phyloP scores from a whole-genome alignment of 2,888 invertebrate species.

The Gymnoscelis rufifasciata region DNA sequence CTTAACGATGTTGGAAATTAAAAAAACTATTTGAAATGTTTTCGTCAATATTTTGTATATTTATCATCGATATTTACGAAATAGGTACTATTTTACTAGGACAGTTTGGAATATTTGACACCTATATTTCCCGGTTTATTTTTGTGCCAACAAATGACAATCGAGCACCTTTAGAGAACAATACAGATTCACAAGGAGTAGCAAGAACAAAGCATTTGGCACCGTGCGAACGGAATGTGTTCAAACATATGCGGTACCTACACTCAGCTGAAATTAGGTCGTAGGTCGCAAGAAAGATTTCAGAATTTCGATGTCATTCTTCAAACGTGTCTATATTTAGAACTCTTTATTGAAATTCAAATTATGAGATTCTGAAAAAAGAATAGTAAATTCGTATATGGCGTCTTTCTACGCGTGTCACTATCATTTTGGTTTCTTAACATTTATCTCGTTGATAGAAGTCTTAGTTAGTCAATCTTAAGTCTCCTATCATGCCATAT shows the following conservation, averaged over 20 bases:
- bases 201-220: constrained; percentile 57
- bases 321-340: not conserved
- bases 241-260: constrained; percentile 49
- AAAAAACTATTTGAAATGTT: too few relatives aligned
- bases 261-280: constrained; percentile 31
- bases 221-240: constrained; percentile 57
- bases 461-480: too few relatives aligned
- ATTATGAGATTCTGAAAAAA: not conserved
- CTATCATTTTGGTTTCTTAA: too few relatives aligned
- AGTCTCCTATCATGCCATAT: too few relatives aligned
- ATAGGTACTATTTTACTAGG: too few relatives aligned
- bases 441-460: too few relatives aligned
- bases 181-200: constrained; percentile 6
- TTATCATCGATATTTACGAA: too few relatives aligned
- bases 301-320: constrained; percentile 5
- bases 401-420: too few relatives aligned
- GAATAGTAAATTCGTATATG: not conserved
- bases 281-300: constrained; percentile 26
- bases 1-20: too few relatives aligned
- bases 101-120: too few relatives aligned
- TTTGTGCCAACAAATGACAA: not conserved
- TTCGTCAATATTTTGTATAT: too few relatives aligned
- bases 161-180: not conserved
- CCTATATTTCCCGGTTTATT: too few relatives aligned
- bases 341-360: constrained; percentile 1